phyloP scores from a whole-genome alignment of 1,140 invertebrate species.

The Ephestia elutella region DNA sequence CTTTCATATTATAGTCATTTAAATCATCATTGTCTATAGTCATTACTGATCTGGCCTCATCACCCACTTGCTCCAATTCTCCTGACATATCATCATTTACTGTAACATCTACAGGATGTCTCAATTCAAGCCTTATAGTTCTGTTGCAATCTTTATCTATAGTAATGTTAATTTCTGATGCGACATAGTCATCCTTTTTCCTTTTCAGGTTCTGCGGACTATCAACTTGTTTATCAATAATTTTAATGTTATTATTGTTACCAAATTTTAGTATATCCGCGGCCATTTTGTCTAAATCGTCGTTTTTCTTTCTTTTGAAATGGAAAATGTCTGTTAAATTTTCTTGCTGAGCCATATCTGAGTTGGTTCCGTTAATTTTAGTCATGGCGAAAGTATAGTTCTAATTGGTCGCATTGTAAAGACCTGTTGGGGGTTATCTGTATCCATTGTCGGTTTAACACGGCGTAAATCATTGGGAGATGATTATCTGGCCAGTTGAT shows the following conservation, averaged over 20 bases:
- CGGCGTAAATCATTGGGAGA: slow-evolving; percentile 69
- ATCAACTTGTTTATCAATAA: slow-evolving; percentile 26
- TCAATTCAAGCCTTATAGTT: slow-evolving; percentile 51
- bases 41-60: slow-evolving; percentile 2
- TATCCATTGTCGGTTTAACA: slow-evolving; percentile 65
- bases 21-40: slow-evolving; percentile 17
- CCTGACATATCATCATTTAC: neutral
- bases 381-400: slow-evolving; percentile 44
- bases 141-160: slow-evolving; percentile 50
- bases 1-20: slow-evolving; percentile 26
- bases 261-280: slow-evolving; percentile 23
- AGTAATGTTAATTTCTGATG: slow-evolving; percentile 40
- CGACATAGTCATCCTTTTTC: slow-evolving; percentile 29
- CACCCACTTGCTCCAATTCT: neutral
- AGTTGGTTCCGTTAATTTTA: slow-evolving; percentile 54
- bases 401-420: slow-evolving; percentile 68
- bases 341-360: slow-evolving; percentile 45
- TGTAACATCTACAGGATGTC: slow-evolving; percentile 39
- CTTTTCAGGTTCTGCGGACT: slow-evolving; percentile 31
- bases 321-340: slow-evolving; percentile 20
- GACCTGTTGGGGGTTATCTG: slow-evolving; percentile 46
- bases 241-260: slow-evolving; percentile 34
- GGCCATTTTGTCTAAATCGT: slow-evolving; percentile 23
- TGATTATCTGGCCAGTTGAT: slow-evolving; percentile 62
- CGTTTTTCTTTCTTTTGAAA: slow-evolving; percentile 31